Evolutionary conservation across 1,140 invertebrate genomes (phyloP).

Genomic region (Plectrocnemia conspersa): DNA sequence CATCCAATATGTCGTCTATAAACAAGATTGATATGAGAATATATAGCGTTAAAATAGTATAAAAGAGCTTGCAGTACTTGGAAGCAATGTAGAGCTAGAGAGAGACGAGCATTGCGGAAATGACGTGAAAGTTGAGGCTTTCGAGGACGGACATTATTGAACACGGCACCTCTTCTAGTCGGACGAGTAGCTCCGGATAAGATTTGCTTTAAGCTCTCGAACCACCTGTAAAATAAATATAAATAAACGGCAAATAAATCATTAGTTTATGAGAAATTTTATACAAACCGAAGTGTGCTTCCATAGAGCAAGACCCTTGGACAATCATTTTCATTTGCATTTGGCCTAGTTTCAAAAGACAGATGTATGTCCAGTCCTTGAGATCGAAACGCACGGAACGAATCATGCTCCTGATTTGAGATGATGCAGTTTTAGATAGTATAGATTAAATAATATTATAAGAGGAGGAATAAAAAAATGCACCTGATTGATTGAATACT

Average conservation of each 20-base stretch:
- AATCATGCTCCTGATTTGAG: conserved; percentile 72
- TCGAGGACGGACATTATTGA: conserved; percentile 74
- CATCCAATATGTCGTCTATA: too few species aligned
- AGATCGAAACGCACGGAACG: conserved; percentile 88
- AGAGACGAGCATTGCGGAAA: conserved; percentile 82
- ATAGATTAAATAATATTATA: not conserved
- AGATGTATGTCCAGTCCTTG: conserved; percentile 87
- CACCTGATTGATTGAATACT: conserved; percentile 92
- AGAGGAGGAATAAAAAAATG: too few species aligned
- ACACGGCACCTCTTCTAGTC: conserved; percentile 83
- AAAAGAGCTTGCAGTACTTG: too few species aligned
- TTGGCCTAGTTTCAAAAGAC: conserved; percentile 81
- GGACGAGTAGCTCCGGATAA: conserved; percentile 93
- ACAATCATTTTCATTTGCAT: conserved; percentile 60
- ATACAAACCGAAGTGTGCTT: conserved; percentile 65
- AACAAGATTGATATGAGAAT: too few species aligned
- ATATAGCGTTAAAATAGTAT: too few species aligned
- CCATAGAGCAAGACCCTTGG: conserved; percentile 84
- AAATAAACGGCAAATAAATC: conserved; percentile 10
- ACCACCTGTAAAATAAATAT: conserved; percentile 60
- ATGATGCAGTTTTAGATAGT: conserved; percentile 25
- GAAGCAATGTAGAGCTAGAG: conserved; percentile 82
- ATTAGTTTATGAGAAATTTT: conserved; percentile 8
- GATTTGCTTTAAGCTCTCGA: conserved; percentile 93
- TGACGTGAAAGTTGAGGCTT: conserved; percentile 91